Conservation (phyloP, 2,113 vertebrate genomes). For the Paratilapia polleni region DNA sequence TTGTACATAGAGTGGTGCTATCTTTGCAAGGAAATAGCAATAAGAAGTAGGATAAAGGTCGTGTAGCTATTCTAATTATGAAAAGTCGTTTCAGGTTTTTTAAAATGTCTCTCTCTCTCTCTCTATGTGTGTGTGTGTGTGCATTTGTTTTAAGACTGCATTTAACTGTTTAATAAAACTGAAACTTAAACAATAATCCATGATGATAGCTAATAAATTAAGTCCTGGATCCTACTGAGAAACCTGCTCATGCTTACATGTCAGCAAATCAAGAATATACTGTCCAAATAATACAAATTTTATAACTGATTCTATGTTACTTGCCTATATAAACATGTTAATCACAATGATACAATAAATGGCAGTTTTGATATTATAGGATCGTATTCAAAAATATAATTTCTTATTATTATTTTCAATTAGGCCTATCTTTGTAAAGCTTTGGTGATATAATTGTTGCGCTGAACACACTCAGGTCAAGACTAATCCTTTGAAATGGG, state of each 20-base stretch:
- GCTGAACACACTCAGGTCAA: constrained; percentile 7
- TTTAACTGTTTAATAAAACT: background rate
- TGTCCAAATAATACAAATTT: background rate
- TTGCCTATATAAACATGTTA: background rate
- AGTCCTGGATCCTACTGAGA: background rate
- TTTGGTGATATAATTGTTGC: constrained; percentile 8
- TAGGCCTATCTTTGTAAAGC: background rate
- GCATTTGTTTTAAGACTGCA: too few species aligned
- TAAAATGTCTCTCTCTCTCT: background rate
- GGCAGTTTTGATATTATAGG: background rate
- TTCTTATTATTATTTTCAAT: background rate
- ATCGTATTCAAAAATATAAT: background rate
- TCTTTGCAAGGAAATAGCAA: constrained; percentile 37
- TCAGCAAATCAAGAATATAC: background rate
- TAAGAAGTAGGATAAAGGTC: background rate
- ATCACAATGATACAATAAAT: background rate
- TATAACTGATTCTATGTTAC: background rate
- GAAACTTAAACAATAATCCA: background rate
- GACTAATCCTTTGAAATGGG: constrained; percentile 33
- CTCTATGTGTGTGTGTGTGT: background rate
- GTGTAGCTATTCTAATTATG: background rate
- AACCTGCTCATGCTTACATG: background rate
- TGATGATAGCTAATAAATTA: background rate
- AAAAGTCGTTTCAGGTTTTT: background rate
- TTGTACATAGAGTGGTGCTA: constrained; percentile 45